A percentile compares a stretch with the other conserved stretches of the same genome.
phyloP scores from a whole-genome alignment of 2,888 invertebrate species.

The Andrena hattorfiana region DNA sequence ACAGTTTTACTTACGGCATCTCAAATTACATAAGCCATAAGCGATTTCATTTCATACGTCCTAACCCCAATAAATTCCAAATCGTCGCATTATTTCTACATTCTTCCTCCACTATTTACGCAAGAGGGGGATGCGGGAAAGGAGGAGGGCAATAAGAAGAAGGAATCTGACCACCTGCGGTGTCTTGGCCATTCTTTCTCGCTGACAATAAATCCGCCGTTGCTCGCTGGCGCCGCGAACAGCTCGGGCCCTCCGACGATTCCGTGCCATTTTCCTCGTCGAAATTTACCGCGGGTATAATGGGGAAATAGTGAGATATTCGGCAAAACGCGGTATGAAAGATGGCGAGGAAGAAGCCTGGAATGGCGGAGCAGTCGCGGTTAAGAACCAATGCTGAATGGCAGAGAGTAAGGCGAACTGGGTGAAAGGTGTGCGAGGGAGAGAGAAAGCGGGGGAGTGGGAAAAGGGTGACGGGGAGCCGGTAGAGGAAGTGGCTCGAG shows the following conservation, averaged over 20 bases:
- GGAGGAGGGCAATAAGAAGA: conserved; percentile 22
- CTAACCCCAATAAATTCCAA: neutral
- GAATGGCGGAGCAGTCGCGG: conserved; percentile 9
- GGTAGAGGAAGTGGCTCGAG: conserved; percentile 43
- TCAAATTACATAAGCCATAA: neutral
- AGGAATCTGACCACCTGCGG: conserved; percentile 33
- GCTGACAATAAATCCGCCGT: conserved; percentile 67
- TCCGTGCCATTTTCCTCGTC: conserved; percentile 71
- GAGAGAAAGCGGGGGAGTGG: conserved; percentile 23
- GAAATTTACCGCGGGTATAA: conserved; percentile 79
- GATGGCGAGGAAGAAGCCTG: conserved; percentile 12
- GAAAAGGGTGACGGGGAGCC: conserved; percentile 8
- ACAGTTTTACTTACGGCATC: no score
- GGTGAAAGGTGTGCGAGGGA: neutral
- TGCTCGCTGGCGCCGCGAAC: conserved; percentile 14
- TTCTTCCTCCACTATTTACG: conserved; percentile 10
- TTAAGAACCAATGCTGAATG: conserved; percentile 50
- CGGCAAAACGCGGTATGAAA: conserved; percentile 24
- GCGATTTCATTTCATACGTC: neutral
- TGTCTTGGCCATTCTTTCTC: conserved; percentile 58
- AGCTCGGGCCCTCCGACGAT: conserved; percentile 60
- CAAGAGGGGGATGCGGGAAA: neutral
- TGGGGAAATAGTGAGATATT: conserved; percentile 75
- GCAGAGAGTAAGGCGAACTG: conserved; percentile 15
- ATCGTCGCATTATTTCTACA: neutral